Evolutionary conservation across 1,140 invertebrate species (phyloP).

Genomic region (Aleiodes sp.): DNA sequence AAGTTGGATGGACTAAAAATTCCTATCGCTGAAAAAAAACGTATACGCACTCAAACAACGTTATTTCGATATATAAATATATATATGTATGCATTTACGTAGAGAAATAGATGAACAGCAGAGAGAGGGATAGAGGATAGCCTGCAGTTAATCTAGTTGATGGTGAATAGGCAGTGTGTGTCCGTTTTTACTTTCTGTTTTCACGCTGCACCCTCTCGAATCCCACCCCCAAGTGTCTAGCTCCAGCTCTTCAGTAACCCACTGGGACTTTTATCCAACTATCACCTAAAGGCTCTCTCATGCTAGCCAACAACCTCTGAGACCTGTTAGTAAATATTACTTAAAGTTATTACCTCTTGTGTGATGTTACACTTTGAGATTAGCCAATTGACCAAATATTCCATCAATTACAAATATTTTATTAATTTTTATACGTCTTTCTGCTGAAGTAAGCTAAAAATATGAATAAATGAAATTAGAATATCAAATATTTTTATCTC

Average conservation of each 20-base stretch:
- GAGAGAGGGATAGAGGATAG: not conserved
- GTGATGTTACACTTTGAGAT: too few relatives aligned
- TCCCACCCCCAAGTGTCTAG: slow-evolving; percentile 23
- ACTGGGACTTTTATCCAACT: slow-evolving; percentile 4
- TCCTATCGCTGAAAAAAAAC: not conserved
- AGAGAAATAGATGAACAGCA: too few relatives aligned
- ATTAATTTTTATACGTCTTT: too few relatives aligned
- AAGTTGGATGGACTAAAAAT: slow-evolving; percentile 2
- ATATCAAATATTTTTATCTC: too few relatives aligned
- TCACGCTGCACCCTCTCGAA: slow-evolving; percentile 33
- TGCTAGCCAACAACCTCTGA: not conserved
- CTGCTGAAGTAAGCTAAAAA: too few relatives aligned
- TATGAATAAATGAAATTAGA: too few relatives aligned
- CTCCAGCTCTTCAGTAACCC: not conserved
- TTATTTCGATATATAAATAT: too few relatives aligned
- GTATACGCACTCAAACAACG: not conserved
- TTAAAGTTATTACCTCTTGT: slow-evolving; percentile 50
- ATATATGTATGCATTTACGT: too few relatives aligned
- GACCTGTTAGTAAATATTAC: slow-evolving; percentile 50
- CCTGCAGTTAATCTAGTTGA: slow-evolving; percentile 43
- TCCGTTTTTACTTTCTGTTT: not conserved
- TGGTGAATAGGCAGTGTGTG: slow-evolving; percentile 27
- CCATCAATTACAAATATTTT: too few relatives aligned
- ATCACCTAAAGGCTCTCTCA: not conserved
- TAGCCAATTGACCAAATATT: too few relatives aligned